Base-by-base conservation (phyloP, 1,140 invertebrate genomes). In the Coelopa frigida region DNA sequence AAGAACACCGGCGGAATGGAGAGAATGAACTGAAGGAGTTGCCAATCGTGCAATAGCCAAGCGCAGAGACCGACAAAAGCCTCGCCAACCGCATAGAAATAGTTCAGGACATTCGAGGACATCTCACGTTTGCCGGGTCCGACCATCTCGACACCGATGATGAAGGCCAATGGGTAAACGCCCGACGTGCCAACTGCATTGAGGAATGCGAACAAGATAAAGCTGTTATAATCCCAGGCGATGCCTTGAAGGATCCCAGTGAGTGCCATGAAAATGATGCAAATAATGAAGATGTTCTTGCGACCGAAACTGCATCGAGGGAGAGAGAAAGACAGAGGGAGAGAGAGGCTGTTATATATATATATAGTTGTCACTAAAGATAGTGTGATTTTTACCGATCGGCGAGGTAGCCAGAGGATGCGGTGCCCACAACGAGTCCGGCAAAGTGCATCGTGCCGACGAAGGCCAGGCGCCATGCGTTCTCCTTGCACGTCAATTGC, bases 111-210 rank as follows among this genome's bases (percentile, higher is more conserved):
- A 20, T 82, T 74, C 14, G 78, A 80, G 48, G 76, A 79, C 58
- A 81, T 73, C 53, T 80, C 80, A 11, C 82, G 70, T 61, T 78
- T 79, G 15, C 67, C 64, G 6, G 73, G 73, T 3, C 80, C 80
- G 10, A 84, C 78, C 71, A 81, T 74, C 70, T 84, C 82, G 12
- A 84, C 73, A 29, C 80, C 79, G 22, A 83, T 70, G 32, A 82
- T 79, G 55, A 82, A 82, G 0, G 75, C 75, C 22, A 79, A 61
- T 7, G 78, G 75, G 58, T 78, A 82, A 12, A 81, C 72, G 10
- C 79, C 79, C 10, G 78, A 72, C 1, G 76, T 77, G 5, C 75
- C 74, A 5, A 80, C 53, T 0, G 79, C 78, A 53, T 79, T 78
- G 0, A 81, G 52, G 51, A 80, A 73, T 5, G 78, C 73, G 35